A percentile compares a stretch with the other conserved stretches of the same genome.
These are phyloP conservation scores for Leucophora obtusa DNA, from an alignment of 2,888 invertebrate species.

Conservation along the genomic window DNA sequence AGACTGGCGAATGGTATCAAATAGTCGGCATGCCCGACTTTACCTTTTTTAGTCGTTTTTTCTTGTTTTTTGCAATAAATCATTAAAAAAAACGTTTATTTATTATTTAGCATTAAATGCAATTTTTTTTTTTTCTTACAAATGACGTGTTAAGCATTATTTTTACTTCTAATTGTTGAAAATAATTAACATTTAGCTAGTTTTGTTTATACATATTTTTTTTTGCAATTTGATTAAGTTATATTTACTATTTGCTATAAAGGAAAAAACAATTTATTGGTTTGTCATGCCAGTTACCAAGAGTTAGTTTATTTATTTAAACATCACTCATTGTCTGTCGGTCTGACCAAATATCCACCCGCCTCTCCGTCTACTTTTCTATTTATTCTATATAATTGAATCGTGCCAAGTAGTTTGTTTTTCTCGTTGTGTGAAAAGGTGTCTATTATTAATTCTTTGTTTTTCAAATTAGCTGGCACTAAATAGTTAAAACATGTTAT, in stretches of 20 bases:
- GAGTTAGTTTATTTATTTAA: conserved; percentile 6
- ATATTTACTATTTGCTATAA: conserved; percentile 15
- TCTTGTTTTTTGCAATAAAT: conserved; percentile 41
- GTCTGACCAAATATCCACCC: not conserved
- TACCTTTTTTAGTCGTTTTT: no score
- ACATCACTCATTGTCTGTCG: conserved; percentile 25
- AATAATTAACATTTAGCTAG: conserved; percentile 12
- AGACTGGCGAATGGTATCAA: no score
- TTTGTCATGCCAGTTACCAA: conserved; percentile 31
- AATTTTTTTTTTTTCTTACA: conserved; percentile 4
- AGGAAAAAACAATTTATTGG: conserved; percentile 31
- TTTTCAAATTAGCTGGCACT: conserved; percentile 31
- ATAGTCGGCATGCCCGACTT: no score
- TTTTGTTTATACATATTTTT: not conserved
- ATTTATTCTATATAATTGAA: conserved; percentile 44
- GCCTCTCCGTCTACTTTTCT: not conserved
- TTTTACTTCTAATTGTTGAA: conserved; percentile 36
- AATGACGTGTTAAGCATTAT: conserved; percentile 49
- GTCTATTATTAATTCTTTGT: conserved; percentile 46
- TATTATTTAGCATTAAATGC: conserved; percentile 3
- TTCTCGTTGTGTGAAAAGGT: conserved; percentile 42
- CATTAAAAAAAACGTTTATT: conserved; percentile 22
- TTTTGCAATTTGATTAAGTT: conserved; percentile 27
- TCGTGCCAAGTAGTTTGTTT: conserved; percentile 51
- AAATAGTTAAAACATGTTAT: conserved; percentile 34